Evolutionary conservation across 2,797 vertebrate species (phyloP), one percentile per base, ranked within the genome.

Genomic region (Cyprinodon diabolis): DNA sequence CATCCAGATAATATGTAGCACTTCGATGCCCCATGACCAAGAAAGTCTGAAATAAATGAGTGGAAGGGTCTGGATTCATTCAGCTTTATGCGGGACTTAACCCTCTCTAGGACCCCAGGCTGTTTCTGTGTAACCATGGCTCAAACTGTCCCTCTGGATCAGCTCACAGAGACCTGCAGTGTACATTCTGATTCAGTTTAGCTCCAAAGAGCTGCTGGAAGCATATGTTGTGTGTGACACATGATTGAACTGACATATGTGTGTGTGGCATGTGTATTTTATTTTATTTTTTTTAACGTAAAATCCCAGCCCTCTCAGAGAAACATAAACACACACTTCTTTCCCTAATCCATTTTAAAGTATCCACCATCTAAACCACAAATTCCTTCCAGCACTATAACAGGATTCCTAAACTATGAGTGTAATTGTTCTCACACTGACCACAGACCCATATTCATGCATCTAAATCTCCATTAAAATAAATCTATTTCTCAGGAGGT

Each of bases 221-320:
- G 69, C 92, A 93, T 93, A 94, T 91, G 92, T 76, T 91, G 66
- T 69, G 79, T 79, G 84, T 92, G 86, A 93, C 84, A 90, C 88
- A 89, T 86, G 86, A 83, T 79, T 84, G 81, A 81, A 72, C 84
- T 70, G 81, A 91, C 80, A 87, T 65, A 81, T 30, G 25, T 76
- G 81, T 83, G 79, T 25, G 6, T 47, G 80, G 47, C 55, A 76
- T 83, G 40, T 81, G 77, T 78, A 79, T 86, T 75, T 78, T 77
- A 72, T 75, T 78, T 30, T 30, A 3, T 30, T 30, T 30, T 30
- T 77, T 75, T 71, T 78, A 86, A 86, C 69, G 77, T 56, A 74
- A 77, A 66, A 35, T 60, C 68, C 77, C 54, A 35, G 57, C 57
- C 58, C 21, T 51, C 30, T 47, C 52, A 80, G 57, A 80, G 0